Conservation (phyloP, 2,888 invertebrate genomes). For the Eupelmus urozonus region DNA sequence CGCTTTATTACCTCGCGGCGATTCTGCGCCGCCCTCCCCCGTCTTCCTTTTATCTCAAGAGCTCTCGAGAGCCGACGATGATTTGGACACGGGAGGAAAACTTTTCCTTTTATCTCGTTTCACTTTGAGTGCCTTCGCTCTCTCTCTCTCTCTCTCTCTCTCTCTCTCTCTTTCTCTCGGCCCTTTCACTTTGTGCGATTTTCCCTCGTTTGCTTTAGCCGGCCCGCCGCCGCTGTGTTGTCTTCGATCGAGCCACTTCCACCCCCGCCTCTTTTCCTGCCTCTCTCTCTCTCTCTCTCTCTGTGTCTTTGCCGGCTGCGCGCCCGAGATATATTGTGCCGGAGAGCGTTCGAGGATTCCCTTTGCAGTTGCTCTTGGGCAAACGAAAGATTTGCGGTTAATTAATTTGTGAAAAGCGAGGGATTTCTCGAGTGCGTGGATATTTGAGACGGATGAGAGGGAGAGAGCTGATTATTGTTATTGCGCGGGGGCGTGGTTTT, state of each 20-base stretch:
- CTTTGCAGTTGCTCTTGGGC: background rate
- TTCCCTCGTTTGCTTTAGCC: slow-evolving; percentile 27
- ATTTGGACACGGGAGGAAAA: slow-evolving; percentile 20
- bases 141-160: no score
- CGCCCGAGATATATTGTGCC: background rate
- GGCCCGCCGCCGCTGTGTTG: background rate
- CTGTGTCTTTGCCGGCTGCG: no score
- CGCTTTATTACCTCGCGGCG: slow-evolving; percentile 23
- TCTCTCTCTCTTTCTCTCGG: no score
- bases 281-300: no score
- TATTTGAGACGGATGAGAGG: no score
- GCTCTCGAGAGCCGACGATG: slow-evolving; percentile 10
- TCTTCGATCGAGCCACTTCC: slow-evolving; percentile 23
- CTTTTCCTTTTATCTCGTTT: slow-evolving; percentile 38
- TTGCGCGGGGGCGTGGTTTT: no score
- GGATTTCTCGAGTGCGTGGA: no score
- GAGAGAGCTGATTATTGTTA: no score
- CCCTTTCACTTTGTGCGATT: slow-evolving; percentile 29
- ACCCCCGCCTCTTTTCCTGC: background rate
- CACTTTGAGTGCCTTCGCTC: slow-evolving; percentile 36
- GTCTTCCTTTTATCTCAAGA: background rate
- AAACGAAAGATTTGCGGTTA: slow-evolving; percentile 30
- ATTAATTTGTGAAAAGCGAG: slow-evolving; percentile 38
- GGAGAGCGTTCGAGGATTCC: slow-evolving; percentile 14
- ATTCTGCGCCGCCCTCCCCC: background rate